Base-by-base conservation (phyloP, 2,113 vertebrate genomes). In the Dicerorhinus sumatrensis region DNA sequence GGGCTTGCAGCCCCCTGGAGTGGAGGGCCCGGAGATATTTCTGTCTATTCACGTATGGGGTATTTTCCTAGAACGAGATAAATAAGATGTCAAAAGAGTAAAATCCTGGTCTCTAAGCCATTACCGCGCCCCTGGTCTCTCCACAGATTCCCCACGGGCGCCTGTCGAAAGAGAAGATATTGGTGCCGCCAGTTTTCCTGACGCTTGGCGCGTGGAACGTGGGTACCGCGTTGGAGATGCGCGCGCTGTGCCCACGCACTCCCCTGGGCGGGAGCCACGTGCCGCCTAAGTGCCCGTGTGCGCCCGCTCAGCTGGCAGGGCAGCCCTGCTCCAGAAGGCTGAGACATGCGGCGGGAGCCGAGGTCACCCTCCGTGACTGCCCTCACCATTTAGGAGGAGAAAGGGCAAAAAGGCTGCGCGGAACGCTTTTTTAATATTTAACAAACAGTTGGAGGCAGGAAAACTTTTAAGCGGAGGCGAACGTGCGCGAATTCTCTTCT, bases 31-130 rank as follows among this genome's bases (percentile, higher is more conserved):
- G 16, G 58, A 80, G 70, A 54, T 29, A 11, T 9, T 46, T 63
- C 27, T 65, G n/a, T 48, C 18, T 6, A 17, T 17, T 89, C 42
- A 0, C 4, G 58, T 21, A n/a, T 2, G 36, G 23, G 79, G 42
- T 56, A 27, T 85, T 89, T 85, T 96, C 87, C 87, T 92, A 92
- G 77, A 97, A 93, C 29, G 46, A 77, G 72, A 73, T 73, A 63
- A 60, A 36, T 8, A 70, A 70, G 58, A 70, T 18, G 20, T 63
- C 51, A 75, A 79, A 85, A 60, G 51, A 80, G 73, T 10, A 18
- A 83, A 91, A 27, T 54, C 25, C 67, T 76, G 48, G 10, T 76
- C 36, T 75, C 5, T 25, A 51, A 77, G 51, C 63, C 87, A 54
- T 39, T 23, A 63, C 33, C 5, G 92, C 8, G 46, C 29, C 36